These are phyloP conservation scores for Eulemur rubriventer DNA, from an alignment of 2,797 vertebrate species.

Conservation along the genomic window DNA sequence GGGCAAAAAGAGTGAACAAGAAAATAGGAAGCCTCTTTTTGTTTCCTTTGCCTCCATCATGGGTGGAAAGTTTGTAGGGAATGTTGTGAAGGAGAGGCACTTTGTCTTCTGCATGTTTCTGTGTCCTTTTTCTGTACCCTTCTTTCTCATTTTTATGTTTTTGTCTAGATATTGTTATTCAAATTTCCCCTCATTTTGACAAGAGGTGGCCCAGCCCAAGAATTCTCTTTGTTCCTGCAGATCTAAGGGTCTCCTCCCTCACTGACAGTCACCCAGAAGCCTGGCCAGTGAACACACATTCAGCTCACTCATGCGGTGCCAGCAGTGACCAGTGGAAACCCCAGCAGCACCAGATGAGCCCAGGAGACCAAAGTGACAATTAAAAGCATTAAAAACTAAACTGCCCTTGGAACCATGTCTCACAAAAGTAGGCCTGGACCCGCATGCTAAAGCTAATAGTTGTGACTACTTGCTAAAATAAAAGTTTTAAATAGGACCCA, in stretches of 20 bases:
- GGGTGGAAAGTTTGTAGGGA: background rate
- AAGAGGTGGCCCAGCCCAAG: background rate
- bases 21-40: background rate
- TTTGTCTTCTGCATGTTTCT: background rate
- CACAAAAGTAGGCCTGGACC: background rate
- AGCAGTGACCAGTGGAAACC: background rate
- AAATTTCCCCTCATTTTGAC: background rate
- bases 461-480: background rate
- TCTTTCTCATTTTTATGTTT: background rate
- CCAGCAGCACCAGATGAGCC: background rate
- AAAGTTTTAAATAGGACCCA: background rate
- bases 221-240: background rate
- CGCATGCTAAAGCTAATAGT: background rate
- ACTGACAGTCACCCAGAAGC: background rate
- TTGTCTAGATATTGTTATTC: background rate
- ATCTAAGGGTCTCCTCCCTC: background rate
- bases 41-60: background rate
- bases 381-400: background rate
- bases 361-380: background rate
- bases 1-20: background rate
- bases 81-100: background rate
- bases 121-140: background rate
- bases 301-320: background rate
- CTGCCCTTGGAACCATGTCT: background rate
- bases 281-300: background rate